Base-by-base conservation (phyloP, 2,797 vertebrate genomes). In the Antennarius maculatus region DNA sequence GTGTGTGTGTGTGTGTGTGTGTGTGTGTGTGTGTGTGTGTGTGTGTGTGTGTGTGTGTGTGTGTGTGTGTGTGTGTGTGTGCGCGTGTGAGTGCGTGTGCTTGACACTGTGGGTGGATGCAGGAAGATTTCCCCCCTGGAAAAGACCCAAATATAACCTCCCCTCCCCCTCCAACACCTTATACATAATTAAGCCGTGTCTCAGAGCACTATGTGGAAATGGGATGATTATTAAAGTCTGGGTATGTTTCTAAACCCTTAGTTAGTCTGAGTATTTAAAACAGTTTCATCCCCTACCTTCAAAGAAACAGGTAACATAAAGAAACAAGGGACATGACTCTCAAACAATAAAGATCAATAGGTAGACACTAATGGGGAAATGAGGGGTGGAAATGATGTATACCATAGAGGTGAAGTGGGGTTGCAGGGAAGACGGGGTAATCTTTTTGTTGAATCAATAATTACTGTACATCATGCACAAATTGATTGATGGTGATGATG, bases 391-490 rank as follows among this genome's bases (percentile, higher is more conserved):
- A 23, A 71, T 6, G 71, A 79, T 69, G 61, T 14, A 7, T 14
- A 43, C 52, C 58, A 53, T 61, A 54, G 71, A 74, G 81, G 59
- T 66, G 59, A 69, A 61, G 66, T n/a, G 0, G 47, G 12, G 23
- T 61, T 69, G 61, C 16, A 31, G 65, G 47, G 67, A 70, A 57
- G 76, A 77, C 74, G 79, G 80, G 75, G 56, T 10, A 16, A 53
- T 54, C 3, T 6, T 77, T 54, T 63, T 84, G 89, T 83, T 71
- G 83, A 90, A 86, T 81, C 69, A 71, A 58, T 55, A 79, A 78
- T 85, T 84, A 79, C 81, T 76, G 86, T 73, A 81, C 79, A 83
- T 86, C 54, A 81, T 87, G 78, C 76, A 80, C 76, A 82, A 74
- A 84, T 84, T 77, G 71, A 76, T 69, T 57, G 45, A 66, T 78